Conservation (phyloP, 1,140 invertebrate species). For the Drosophila nigrodunni region DNA sequence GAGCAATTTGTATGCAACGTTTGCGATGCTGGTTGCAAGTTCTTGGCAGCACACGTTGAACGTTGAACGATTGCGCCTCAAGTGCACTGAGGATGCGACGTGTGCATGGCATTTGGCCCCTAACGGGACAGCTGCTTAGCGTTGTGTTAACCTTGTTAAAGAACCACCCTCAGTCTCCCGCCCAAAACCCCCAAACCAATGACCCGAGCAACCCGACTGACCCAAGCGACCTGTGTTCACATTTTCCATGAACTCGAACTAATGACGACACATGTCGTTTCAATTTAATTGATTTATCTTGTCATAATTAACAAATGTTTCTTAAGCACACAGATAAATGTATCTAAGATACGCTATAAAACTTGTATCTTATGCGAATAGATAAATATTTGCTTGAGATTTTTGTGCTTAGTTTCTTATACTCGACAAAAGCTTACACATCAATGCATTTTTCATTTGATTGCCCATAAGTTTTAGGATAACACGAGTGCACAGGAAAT, state of each 20-base stretch:
- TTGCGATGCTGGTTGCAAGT: slow-evolving; percentile 34
- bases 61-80: slow-evolving; percentile 75
- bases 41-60: slow-evolving; percentile 63
- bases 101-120: slow-evolving; percentile 31
- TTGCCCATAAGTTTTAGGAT: slow-evolving; percentile 40
- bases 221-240: slow-evolving; percentile 19
- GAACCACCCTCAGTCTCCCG: slow-evolving; percentile 9
- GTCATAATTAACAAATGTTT: slow-evolving; percentile 50
- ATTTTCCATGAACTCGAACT: not conserved
- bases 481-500: slow-evolving; percentile 44
- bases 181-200: not conserved
- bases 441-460: slow-evolving; percentile 61
- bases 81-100: slow-evolving; percentile 70
- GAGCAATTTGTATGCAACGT: slow-evolving; percentile 73
- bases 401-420: slow-evolving; percentile 9
- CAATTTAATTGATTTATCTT: slow-evolving; percentile 46
- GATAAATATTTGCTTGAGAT: not conserved
- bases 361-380: not conserved
- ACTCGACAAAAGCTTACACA: slow-evolving; percentile 26
- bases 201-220: slow-evolving; percentile 35
- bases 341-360: too few relatives aligned
- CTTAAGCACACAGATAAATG: too few relatives aligned
- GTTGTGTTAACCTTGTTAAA: slow-evolving; percentile 71
- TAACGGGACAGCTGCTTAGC: slow-evolving; percentile 53
- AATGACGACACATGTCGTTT: not conserved